Evolutionary conservation across 2,888 invertebrate genomes (phyloP).

Genomic region (Caenorhabditis plicata): DNA sequence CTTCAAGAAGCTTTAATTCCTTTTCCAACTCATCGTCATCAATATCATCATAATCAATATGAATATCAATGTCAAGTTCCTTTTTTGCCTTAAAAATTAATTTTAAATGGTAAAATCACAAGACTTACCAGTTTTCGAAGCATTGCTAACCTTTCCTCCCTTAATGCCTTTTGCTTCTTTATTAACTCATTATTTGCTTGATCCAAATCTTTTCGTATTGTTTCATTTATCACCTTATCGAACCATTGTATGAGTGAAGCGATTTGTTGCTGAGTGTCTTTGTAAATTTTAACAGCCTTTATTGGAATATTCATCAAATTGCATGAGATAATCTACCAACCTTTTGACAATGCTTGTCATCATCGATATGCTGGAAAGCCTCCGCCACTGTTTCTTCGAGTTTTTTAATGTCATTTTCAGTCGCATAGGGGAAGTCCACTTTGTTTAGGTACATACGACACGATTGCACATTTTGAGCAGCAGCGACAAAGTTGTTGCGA

Average conservation of each 20-base stretch:
- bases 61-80: slow-evolving; percentile 60
- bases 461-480: slow-evolving; percentile 70
- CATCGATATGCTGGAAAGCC: slow-evolving; percentile 70
- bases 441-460: slow-evolving; percentile 69
- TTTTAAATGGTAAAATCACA: too few species aligned
- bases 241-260: slow-evolving; percentile 71
- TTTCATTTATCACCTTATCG: slow-evolving; percentile 68
- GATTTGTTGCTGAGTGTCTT: slow-evolving; percentile 68
- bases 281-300: slow-evolving; percentile 68
- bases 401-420: slow-evolving; percentile 68
- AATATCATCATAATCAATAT: slow-evolving; percentile 64
- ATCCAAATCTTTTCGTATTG: slow-evolving; percentile 69
- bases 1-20: slow-evolving; percentile 65
- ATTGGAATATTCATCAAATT: slow-evolving; percentile 3
- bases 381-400: slow-evolving; percentile 68
- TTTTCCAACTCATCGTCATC: slow-evolving; percentile 54
- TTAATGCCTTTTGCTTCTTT: slow-evolving; percentile 67
- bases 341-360: slow-evolving; percentile 66
- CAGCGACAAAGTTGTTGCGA: slow-evolving; percentile 70
- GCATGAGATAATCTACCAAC: slow-evolving; percentile 4
- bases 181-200: slow-evolving; percentile 67
- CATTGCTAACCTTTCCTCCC: slow-evolving; percentile 69
- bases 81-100: too few species aligned
- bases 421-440: slow-evolving; percentile 70
- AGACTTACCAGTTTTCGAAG: slow-evolving; percentile 68